Evolutionary conservation across 2,888 invertebrate genomes (phyloP).

Genomic region (Oscheius myriophilus): DNA sequence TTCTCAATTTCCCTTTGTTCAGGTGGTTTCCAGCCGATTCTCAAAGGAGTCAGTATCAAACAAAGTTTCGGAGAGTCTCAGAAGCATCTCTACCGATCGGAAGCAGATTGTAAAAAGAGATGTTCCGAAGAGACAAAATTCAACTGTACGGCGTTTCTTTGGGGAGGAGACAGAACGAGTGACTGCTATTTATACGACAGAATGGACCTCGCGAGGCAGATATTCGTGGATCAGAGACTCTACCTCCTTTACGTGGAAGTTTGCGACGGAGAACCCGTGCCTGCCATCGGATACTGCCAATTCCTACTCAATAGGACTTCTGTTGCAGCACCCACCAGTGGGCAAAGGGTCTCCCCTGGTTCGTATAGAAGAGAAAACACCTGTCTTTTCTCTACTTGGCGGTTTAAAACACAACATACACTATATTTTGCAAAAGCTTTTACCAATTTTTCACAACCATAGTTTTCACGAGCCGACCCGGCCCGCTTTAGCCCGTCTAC

Average conservation of each 20-base stretch:
- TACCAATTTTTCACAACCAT: no score
- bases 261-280: constrained; percentile 27
- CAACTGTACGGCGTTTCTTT: constrained; percentile 28
- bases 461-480: no score
- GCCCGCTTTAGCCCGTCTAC: no score
- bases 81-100: constrained; percentile 19
- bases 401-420: no score
- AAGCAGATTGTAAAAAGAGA: constrained; percentile 27
- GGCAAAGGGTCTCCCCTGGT: constrained; percentile 25
- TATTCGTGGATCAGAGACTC: constrained; percentile 27
- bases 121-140: constrained; percentile 24
- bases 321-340: constrained; percentile 2
- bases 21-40: constrained; percentile 28
- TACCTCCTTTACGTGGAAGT: constrained; percentile 26
- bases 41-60: constrained; percentile 25
- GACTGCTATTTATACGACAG: constrained; percentile 31
- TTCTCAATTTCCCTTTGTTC: background rate
- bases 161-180: constrained; percentile 24
- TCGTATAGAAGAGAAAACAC: no score
- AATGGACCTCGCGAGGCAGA: constrained; percentile 18
- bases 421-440: background rate
- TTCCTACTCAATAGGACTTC: constrained; percentile 16
- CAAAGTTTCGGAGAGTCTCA: constrained; percentile 17
- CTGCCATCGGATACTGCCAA: constrained; percentile 31
- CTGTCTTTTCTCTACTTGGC: background rate